A percentile compares a stretch with the other conserved stretches of the same genome.
phyloP scores from a whole-genome alignment of 2,113 vertebrate species.

The Salminus brasiliensis region DNA sequence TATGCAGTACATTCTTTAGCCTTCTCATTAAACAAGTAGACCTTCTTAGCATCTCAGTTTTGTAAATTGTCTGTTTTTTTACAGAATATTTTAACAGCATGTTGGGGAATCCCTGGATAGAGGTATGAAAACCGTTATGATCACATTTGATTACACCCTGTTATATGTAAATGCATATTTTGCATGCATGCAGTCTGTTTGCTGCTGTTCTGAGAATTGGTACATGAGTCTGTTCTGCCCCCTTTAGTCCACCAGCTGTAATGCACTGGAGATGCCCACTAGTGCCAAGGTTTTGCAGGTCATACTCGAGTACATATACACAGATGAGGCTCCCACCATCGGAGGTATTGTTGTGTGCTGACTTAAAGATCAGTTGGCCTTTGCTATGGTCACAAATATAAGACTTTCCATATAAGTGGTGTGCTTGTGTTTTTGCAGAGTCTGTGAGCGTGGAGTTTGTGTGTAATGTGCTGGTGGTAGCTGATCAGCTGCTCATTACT shows the following conservation, averaged over 20 bases:
- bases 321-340: slow-evolving; percentile 86
- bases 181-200: background rate
- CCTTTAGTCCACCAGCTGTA: slow-evolving; percentile 86
- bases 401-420: background rate
- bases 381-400: background rate
- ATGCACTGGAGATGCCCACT: slow-evolving; percentile 90
- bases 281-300: slow-evolving; percentile 88
- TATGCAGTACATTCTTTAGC: background rate
- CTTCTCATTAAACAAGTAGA: background rate
- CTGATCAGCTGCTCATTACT: slow-evolving; percentile 92
- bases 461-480: slow-evolving; percentile 91
- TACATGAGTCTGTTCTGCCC: slow-evolving; percentile 33
- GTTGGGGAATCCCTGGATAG: slow-evolving; percentile 96
- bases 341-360: slow-evolving; percentile 79
- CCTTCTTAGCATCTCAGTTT: background rate
- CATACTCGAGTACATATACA: slow-evolving; percentile 94
- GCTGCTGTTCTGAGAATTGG: background rate
- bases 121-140: slow-evolving; percentile 78
- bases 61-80: slow-evolving; percentile 51
- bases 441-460: slow-evolving; percentile 90
- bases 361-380: background rate
- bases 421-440: slow-evolving; percentile 70
- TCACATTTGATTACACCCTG: too few species aligned
- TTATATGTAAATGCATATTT: background rate
- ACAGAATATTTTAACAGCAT: slow-evolving; percentile 97